Evolutionary conservation across 2,113 vertebrate species (phyloP).

Genomic region (Pelusios castaneus): DNA sequence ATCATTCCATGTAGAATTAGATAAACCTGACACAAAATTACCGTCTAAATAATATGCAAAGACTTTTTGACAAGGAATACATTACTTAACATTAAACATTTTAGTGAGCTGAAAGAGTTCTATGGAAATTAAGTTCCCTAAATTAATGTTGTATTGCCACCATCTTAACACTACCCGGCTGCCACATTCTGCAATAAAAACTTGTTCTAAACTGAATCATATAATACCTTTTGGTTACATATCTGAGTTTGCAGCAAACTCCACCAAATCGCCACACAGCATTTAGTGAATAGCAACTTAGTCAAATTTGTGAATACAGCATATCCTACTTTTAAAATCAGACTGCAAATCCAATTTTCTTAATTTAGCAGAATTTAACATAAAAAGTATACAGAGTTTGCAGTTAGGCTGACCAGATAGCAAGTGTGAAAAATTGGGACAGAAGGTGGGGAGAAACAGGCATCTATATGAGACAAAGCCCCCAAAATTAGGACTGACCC

Average conservation of each 20-base stretch:
- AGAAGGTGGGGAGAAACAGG: too few relatives aligned
- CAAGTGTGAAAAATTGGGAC: too few relatives aligned
- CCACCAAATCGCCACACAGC: neutral
- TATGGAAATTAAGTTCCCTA: neutral
- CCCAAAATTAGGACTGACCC: too few relatives aligned
- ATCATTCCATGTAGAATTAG: conserved; percentile 38
- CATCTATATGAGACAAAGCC: too few relatives aligned
- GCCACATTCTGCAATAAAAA: neutral
- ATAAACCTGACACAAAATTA: conserved; percentile 49
- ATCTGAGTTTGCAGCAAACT: neutral
- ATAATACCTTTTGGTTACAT: neutral
- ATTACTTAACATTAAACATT: conserved; percentile 26
- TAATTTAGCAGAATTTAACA: neutral
- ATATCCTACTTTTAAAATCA: neutral
- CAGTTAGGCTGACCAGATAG: too few relatives aligned
- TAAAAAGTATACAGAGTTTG: neutral
- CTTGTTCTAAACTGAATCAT: neutral
- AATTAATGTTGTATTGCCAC: neutral
- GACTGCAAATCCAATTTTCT: accelerated
- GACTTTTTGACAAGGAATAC: conserved; percentile 52
- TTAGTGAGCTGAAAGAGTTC: neutral
- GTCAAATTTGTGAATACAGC: neutral
- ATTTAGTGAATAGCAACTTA: neutral
- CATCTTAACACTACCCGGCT: neutral
- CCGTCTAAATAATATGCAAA: conserved; percentile 57